Conservation (phyloP, 2,888 invertebrate genomes). For the Brachynemurus nebulosus region DNA sequence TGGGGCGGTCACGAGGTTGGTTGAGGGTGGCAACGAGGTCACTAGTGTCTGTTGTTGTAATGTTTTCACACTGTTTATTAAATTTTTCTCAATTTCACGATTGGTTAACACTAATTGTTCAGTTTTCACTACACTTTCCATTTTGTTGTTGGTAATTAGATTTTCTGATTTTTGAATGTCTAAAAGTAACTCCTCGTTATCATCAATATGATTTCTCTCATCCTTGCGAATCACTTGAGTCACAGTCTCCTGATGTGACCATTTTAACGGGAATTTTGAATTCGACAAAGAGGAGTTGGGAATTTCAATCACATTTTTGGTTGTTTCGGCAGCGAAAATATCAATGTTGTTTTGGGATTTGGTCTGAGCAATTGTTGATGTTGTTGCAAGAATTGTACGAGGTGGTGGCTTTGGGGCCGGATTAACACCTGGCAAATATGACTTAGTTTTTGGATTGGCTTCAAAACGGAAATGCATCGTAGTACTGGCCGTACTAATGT, state of each 20-base stretch:
- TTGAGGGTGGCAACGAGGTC: neutral
- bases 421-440: conserved; percentile 26
- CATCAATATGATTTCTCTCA: neutral
- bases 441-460: conserved; percentile 25
- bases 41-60: conserved; percentile 31
- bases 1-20: conserved; percentile 24
- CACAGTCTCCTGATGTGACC: neutral
- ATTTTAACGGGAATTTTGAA: neutral
- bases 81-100: conserved; percentile 52
- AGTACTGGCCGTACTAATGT: conserved; percentile 53
- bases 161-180: too few relatives aligned
- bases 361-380: too few relatives aligned
- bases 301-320: conserved; percentile 1
- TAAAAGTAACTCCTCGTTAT: neutral
- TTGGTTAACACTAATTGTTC: conserved; percentile 35
- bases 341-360: too few relatives aligned
- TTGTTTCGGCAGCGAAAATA: too few relatives aligned
- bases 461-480: conserved; percentile 47
- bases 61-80: conserved; percentile 50
- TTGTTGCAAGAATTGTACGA: conserved; percentile 3
- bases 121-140: neutral
- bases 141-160: neutral
- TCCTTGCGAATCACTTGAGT: neutral
- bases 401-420: conserved; percentile 10
- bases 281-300: too few relatives aligned